phyloP scores from a whole-genome alignment of 2,888 invertebrate species.

The Eupelmus urozonus region DNA sequence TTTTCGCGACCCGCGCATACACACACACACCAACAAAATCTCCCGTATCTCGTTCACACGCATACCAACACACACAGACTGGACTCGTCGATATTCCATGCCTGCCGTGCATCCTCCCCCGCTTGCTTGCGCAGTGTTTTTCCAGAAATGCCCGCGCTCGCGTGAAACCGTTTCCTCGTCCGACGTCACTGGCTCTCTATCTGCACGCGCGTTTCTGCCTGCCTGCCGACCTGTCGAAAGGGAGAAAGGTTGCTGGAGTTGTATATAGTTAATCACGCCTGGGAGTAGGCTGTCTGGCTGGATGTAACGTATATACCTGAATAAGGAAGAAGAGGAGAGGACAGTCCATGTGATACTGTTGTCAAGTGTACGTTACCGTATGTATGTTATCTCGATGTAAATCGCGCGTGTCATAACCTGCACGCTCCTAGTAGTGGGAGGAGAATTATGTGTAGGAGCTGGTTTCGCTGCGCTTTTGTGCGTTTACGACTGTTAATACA shows the following conservation, averaged over 20 bases:
- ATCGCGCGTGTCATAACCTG: slow-evolving; percentile 36
- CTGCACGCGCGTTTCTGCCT: neutral
- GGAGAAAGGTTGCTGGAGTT: neutral
- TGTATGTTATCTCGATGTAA: slow-evolving; percentile 4
- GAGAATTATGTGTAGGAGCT: neutral
- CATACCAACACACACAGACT: neutral
- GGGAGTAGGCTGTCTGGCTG: neutral
- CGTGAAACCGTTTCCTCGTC: slow-evolving; percentile 5
- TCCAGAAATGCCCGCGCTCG: slow-evolving; percentile 29
- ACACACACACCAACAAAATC: slow-evolving; percentile 8
- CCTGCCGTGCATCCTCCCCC: slow-evolving; percentile 35
- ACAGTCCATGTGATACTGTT: slow-evolving; percentile 13
- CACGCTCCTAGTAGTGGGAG: neutral
- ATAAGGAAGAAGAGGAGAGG: neutral
- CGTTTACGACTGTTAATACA: neutral
- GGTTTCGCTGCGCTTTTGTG: neutral
- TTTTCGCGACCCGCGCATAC: neutral
- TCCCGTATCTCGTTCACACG: slow-evolving; percentile 4
- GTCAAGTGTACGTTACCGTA: slow-evolving; percentile 16
- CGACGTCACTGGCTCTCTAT: neutral
- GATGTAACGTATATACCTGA: neutral
- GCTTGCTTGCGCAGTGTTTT: slow-evolving; percentile 2
- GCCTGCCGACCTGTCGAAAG: neutral
- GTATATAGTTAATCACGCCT: neutral
- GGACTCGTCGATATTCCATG: slow-evolving; percentile 10